Conservation (phyloP, 2,113 vertebrate species). For the Pica pica region DNA sequence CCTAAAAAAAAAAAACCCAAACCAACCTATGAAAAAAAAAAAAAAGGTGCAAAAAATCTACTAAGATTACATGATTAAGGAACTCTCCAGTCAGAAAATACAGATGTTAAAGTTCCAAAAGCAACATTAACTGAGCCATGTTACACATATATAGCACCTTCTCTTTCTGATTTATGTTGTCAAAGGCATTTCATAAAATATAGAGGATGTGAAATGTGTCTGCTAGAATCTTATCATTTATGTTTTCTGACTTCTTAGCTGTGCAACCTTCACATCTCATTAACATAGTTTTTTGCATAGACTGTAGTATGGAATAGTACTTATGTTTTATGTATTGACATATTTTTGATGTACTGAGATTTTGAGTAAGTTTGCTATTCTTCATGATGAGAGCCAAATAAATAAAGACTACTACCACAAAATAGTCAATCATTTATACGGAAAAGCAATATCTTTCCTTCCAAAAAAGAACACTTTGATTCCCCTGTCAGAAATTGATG, state of each 20-base stretch:
- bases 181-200: conserved; percentile 57
- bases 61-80: conserved; percentile 10
- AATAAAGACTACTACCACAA: conserved; percentile 68
- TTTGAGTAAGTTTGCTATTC: conserved; percentile 60
- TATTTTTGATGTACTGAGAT: conserved; percentile 68
- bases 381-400: conserved; percentile 66
- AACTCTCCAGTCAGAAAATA: conserved; percentile 39
- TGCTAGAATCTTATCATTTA: conserved; percentile 57
- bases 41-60: not conserved
- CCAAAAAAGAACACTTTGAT: conserved; percentile 62
- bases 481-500: conserved; percentile 66
- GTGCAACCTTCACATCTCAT: conserved; percentile 54
- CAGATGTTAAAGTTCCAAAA: conserved; percentile 24
- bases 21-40: not conserved
- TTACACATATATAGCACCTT: conserved; percentile 33
- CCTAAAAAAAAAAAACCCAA: not conserved
- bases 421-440: conserved; percentile 65
- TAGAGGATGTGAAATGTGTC: conserved; percentile 46
- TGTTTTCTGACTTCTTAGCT: conserved; percentile 55
- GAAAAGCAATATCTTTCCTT: conserved; percentile 59
- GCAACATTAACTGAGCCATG: conserved; percentile 37
- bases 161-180: conserved; percentile 55
- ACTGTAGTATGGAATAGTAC: conserved; percentile 47
- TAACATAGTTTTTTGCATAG: conserved; percentile 53
- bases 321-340: conserved; percentile 68